Percentiles rank a stretch among this genome's conserved stretches.
Evolutionary conservation across 2,113 vertebrate species (phyloP).

Genomic region (Empidonax alnorum): DNA sequence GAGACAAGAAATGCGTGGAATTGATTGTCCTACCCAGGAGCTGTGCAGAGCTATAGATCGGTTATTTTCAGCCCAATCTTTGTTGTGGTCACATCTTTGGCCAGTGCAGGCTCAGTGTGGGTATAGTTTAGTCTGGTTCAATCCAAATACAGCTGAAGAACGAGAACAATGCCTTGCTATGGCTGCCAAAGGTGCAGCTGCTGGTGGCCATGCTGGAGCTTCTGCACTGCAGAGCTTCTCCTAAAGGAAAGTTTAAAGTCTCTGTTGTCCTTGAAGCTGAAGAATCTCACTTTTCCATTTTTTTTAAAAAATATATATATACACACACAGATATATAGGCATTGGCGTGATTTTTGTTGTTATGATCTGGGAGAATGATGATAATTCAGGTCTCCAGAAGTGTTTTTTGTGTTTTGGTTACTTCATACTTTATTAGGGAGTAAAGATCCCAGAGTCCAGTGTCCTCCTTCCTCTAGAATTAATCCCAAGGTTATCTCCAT

Average conservation of each 20-base stretch:
- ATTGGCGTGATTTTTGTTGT: background rate
- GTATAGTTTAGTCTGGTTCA: constrained; percentile 13
- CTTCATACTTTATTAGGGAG: background rate
- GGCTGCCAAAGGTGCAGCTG: constrained; percentile 25
- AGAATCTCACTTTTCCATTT: background rate
- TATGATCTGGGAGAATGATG: background rate
- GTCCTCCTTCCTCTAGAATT: background rate
- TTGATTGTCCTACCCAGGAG: constrained; percentile 31
- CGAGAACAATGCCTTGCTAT: background rate
- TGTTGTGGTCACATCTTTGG: background rate
- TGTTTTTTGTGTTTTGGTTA: background rate
- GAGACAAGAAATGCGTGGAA: constrained; percentile 12
- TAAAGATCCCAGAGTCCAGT: background rate
- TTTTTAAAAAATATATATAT: background rate
- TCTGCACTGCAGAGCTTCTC: background rate
- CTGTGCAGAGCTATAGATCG: background rate
- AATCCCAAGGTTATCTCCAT: background rate
- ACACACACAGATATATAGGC: no score
- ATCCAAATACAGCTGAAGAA: background rate
- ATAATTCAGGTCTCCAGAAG: background rate
- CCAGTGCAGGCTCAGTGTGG: background rate
- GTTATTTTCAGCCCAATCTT: constrained; percentile 30
- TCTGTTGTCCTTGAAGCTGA: background rate
- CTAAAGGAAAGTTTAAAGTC: background rate
- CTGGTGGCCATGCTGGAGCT: background rate